A percentile compares a stretch with the other conserved stretches of the same genome.
These are phyloP conservation scores for Ceuthmochares aereus DNA, from an alignment of 2,113 vertebrate species.

Conservation along the genomic window DNA sequence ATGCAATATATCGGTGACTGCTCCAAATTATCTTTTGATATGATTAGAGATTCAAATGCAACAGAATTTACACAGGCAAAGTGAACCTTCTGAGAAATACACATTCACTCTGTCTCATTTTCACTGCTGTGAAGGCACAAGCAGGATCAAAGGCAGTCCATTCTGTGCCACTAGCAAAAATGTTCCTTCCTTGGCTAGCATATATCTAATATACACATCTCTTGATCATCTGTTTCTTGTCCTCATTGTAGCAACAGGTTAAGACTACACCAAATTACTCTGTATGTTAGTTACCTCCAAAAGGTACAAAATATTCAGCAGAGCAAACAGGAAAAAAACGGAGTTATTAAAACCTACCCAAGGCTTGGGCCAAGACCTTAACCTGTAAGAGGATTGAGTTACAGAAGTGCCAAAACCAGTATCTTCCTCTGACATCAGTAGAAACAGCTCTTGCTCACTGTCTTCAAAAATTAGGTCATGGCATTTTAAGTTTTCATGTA, in stretches of 20 bases:
- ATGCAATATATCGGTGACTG: not conserved
- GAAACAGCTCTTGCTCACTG: not conserved
- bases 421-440: not conserved
- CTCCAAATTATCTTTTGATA: not conserved
- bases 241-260: not conserved
- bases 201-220: not conserved
- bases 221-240: not conserved
- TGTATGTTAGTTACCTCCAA: not conserved
- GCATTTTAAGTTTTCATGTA: not conserved
- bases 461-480: not conserved
- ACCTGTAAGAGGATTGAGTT: rapidly evolving
- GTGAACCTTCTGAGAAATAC: not conserved
- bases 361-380: not conserved
- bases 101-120: not conserved
- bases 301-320: not conserved
- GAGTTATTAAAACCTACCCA: not conserved
- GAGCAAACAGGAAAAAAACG: not conserved
- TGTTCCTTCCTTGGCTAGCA: not conserved
- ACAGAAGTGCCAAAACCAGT: not conserved
- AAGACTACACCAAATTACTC: not conserved
- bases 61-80: not conserved
- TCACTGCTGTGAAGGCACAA: not conserved
- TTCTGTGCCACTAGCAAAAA: not conserved
- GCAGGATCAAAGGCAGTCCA: not conserved
- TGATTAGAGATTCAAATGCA: not conserved